Evolutionary conservation across 2,113 vertebrate species (phyloP).

Genomic region (Pelobates fuscus): DNA sequence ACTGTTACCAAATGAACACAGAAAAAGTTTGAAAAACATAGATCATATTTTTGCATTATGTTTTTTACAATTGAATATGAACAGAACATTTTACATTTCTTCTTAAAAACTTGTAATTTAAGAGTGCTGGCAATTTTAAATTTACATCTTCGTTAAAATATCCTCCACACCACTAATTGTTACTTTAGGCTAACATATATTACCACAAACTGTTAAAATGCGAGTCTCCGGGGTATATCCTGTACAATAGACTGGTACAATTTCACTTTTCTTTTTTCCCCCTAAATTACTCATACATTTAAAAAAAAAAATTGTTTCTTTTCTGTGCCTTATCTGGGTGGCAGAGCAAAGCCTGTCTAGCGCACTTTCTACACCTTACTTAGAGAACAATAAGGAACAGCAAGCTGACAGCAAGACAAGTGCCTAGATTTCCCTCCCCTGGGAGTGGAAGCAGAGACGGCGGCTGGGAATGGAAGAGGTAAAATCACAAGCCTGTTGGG

Average conservation of each 20-base stretch:
- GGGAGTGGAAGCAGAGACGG: slow-evolving; percentile 57
- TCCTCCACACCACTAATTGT: neutral
- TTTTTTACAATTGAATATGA: too few species aligned
- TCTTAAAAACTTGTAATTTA: neutral
- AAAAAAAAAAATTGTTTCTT: neutral
- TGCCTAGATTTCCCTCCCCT: slow-evolving; percentile 43
- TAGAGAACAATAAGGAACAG: slow-evolving; percentile 67
- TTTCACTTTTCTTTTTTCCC: slow-evolving; percentile 53
- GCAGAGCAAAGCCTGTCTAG: slow-evolving; percentile 68
- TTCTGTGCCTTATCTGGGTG: slow-evolving; percentile 67
- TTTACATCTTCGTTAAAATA: too few species aligned
- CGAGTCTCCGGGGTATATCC: slow-evolving; percentile 51
- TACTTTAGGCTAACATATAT: neutral
- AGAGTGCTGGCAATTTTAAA: too few species aligned
- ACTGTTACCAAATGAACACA: too few species aligned
- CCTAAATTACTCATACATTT: slow-evolving; percentile 21
- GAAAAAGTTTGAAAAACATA: neutral
- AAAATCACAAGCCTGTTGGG: slow-evolving; percentile 63
- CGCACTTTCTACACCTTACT: slow-evolving; percentile 65
- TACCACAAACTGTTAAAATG: neutral
- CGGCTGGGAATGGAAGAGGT: slow-evolving; percentile 56
- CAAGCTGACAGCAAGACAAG: slow-evolving; percentile 60
- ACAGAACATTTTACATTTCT: neutral
- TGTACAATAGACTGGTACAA: slow-evolving; percentile 61
- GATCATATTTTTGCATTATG: too few species aligned